phyloP scores from a whole-genome alignment of 2,113 vertebrate species.

The Phylloscopus trochiloides region DNA sequence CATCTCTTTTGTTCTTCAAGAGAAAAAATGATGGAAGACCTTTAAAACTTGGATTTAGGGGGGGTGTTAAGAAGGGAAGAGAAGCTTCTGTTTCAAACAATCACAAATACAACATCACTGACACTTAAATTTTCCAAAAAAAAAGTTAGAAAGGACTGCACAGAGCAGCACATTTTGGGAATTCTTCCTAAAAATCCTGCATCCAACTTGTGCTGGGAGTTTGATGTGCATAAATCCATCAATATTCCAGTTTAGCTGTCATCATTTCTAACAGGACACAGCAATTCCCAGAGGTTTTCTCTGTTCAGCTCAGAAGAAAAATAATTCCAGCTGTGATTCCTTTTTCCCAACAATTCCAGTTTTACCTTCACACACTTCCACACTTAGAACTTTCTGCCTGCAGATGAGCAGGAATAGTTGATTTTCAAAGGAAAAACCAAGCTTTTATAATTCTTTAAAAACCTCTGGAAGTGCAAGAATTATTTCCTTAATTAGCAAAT shows the following conservation, averaged over 20 bases:
- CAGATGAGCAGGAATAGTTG: background rate
- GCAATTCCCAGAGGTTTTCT: background rate
- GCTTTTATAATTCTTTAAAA: background rate
- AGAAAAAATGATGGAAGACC: background rate
- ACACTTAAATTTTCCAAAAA: background rate
- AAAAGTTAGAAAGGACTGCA: background rate
- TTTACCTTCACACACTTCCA: background rate
- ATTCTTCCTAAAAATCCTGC: background rate
- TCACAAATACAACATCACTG: background rate
- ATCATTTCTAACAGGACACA: background rate
- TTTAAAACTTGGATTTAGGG: background rate
- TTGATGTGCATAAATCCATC: background rate
- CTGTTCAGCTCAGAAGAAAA: background rate
- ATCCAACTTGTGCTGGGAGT: background rate
- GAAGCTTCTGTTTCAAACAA: background rate
- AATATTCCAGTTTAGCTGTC: background rate
- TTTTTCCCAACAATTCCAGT: background rate
- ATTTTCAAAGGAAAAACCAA: background rate
- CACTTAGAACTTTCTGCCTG: background rate
- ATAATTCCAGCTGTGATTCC: background rate
- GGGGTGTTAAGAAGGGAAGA: fast-evolving
- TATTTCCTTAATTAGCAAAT: background rate
- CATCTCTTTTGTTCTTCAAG: slow-evolving; percentile 93
- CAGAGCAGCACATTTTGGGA: background rate
- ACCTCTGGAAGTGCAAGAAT: background rate